Conservation (phyloP, 2,113 vertebrate species). For the Sinosuthora webbiana region DNA sequence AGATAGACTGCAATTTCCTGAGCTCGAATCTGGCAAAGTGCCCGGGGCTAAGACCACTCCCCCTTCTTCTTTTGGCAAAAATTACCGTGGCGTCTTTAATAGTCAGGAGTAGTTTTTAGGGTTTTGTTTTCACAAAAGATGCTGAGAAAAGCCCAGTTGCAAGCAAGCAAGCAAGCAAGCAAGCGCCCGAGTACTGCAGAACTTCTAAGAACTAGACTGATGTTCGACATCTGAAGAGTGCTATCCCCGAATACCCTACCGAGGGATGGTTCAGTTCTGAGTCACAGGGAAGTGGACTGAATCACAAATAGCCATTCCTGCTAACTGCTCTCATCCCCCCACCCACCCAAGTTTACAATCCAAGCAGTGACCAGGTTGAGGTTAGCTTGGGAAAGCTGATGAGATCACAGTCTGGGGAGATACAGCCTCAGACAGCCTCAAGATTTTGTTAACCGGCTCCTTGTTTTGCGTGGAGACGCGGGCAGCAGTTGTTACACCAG, state of each 20-base stretch:
- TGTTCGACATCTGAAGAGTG: background rate
- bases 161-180: background rate
- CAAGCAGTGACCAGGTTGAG: constrained; percentile 33
- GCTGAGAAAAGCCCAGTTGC: background rate
- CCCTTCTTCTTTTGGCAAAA: constrained; percentile 33
- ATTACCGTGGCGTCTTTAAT: constrained; percentile 15
- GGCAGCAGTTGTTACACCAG: background rate
- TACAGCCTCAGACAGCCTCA: background rate
- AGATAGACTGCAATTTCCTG: constrained; percentile 69
- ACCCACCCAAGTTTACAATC: background rate
- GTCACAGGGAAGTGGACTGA: constrained; percentile 24
- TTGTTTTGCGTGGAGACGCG: background rate
- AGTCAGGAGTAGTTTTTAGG: constrained; percentile 12
- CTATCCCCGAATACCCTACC: constrained; percentile 16
- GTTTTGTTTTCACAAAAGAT: constrained; percentile 26
- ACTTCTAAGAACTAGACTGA: background rate
- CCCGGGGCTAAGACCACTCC: constrained; percentile 49
- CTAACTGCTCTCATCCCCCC: background rate
- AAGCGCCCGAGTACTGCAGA: background rate
- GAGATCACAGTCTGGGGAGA: constrained; percentile 58
- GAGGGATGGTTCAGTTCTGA: constrained; percentile 32
- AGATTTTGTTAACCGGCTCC: constrained; percentile 4
- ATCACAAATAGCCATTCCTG: constrained; percentile 36
- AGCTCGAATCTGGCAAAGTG: constrained; percentile 39
- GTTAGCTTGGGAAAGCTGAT: constrained; percentile 57